phyloP scores from a whole-genome alignment of 92 coral and sea anemone species.

The Phenganax stokvisi region DNA sequence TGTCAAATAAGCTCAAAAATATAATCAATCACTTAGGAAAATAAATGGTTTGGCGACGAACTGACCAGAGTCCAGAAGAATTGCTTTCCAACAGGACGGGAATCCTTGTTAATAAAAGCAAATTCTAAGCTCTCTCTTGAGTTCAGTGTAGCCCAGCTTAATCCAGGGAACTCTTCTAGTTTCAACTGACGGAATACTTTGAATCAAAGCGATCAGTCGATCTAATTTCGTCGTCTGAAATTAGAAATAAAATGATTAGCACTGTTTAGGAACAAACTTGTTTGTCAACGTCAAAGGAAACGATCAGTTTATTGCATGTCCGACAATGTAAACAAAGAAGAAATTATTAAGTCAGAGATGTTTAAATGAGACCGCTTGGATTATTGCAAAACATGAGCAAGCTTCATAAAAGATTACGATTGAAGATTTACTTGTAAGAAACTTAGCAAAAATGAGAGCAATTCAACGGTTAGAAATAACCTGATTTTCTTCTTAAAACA shows the following conservation, averaged over 20 bases:
- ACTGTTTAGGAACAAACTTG: conserved; percentile 24
- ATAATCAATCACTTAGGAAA: conserved; percentile 21
- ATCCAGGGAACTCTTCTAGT: background rate
- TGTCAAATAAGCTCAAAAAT: conserved; percentile 1
- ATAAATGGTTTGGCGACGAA: conserved; percentile 19
- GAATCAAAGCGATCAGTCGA: no score
- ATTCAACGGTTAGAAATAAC: no score
- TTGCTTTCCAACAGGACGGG: conserved; percentile 1
- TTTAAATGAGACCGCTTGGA: conserved; percentile 38
- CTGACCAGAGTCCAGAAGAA: background rate
- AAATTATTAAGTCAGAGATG: conserved; percentile 29
- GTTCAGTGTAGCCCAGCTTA: background rate
- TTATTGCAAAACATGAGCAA: background rate
- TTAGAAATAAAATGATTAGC: conserved; percentile 25
- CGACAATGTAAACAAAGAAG: conserved; percentile 42
- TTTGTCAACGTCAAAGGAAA: conserved; percentile 41
- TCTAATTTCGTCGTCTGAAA: background rate
- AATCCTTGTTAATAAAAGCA: background rate
- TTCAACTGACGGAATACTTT: background rate
- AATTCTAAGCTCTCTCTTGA: background rate
- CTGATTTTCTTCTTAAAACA: no score
- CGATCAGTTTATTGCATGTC: conserved; percentile 23
- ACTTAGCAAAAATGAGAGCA: no score
- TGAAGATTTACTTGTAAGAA: no score
- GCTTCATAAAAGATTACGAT: no score